phyloP scores from a whole-genome alignment of 1,140 invertebrate species.

The Agraylea sexmaculata region DNA sequence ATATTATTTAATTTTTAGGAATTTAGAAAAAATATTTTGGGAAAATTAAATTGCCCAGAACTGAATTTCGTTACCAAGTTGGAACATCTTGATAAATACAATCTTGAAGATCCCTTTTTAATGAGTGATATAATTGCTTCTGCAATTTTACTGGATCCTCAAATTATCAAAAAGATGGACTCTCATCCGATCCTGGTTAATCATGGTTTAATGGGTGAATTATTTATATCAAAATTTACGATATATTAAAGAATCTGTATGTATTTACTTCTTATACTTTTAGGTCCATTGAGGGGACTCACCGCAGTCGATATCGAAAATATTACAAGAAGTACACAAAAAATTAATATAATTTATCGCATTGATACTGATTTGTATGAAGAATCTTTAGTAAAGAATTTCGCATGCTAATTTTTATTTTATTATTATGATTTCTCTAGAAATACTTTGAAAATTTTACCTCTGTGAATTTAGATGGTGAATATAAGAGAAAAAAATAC shows the following conservation, averaged over 20 bases:
- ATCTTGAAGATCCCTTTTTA: not conserved
- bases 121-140: too few species aligned
- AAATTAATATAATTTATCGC: conserved; percentile 22
- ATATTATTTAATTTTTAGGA: conserved; percentile 24
- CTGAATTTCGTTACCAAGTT: conserved; percentile 35
- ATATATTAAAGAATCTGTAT: not conserved
- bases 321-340: conserved; percentile 15
- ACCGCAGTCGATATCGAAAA: conserved; percentile 23
- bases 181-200: too few species aligned
- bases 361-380: conserved; percentile 21
- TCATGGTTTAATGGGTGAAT: too few species aligned
- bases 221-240: not conserved
- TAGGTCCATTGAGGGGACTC: conserved; percentile 15
- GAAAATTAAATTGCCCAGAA: conserved; percentile 24
- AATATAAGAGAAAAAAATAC: too few species aligned
- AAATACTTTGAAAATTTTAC: too few species aligned
- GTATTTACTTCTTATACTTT: conserved; percentile 4
- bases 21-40: conserved; percentile 32
- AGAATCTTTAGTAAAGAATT: conserved; percentile 20
- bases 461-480: too few species aligned
- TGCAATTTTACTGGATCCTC: too few species aligned
- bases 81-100: conserved; percentile 24
- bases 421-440: too few species aligned
- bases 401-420: too few species aligned
- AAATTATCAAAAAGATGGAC: too few species aligned